phyloP scores from a whole-genome alignment of 2,113 vertebrate genomes.

The Sphaerodactylus townsendi region DNA sequence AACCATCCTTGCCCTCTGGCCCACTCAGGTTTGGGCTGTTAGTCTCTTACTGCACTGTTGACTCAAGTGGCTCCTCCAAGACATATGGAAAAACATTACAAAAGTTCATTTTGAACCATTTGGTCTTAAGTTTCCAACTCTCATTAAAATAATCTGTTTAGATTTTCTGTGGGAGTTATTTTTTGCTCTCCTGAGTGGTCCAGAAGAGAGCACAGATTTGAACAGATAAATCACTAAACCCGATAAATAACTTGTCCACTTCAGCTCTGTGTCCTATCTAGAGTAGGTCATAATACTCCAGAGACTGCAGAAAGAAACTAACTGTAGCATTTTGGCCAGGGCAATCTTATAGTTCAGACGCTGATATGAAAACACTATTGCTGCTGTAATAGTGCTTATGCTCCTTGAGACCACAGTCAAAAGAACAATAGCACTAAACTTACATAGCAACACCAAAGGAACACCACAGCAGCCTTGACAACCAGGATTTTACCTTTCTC shows the following conservation, averaged over 20 bases:
- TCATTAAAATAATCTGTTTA: slow-evolving; percentile 79
- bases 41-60: slow-evolving; percentile 56
- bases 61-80: slow-evolving; percentile 53
- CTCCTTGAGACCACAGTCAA: neutral
- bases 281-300: neutral
- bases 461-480: neutral
- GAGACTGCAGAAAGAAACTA: neutral
- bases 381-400: neutral
- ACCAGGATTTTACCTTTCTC: neutral
- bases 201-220: slow-evolving; percentile 36
- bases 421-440: neutral
- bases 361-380: neutral
- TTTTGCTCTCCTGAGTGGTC: slow-evolving; percentile 51
- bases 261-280: neutral
- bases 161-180: slow-evolving; percentile 76
- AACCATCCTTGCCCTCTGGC: no score
- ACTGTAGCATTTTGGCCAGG: fast-evolving
- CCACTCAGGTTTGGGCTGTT: no score
- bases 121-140: slow-evolving; percentile 67
- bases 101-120: slow-evolving; percentile 69
- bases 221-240: neutral
- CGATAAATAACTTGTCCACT: slow-evolving; percentile 47
- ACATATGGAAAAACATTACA: slow-evolving; percentile 3
- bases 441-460: neutral
- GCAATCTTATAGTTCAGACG: neutral